Conservation (phyloP, 2,888 invertebrate genomes). For the Rotaria socialis region DNA sequence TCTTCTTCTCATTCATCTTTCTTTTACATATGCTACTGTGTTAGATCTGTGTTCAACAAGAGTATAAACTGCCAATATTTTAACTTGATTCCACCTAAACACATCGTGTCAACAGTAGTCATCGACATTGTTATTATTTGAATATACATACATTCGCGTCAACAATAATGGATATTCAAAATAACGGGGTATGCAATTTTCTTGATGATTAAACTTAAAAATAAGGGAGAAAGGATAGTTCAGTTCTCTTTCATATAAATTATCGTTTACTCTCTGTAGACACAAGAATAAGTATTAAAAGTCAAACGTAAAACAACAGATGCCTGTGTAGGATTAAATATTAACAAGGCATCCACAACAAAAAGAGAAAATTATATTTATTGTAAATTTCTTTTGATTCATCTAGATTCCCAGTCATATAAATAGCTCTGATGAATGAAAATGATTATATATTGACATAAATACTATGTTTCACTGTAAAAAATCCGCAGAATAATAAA, state of each 20-base stretch:
- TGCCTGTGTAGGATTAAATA: not conserved
- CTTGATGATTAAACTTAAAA: not conserved
- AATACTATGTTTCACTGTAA: not conserved
- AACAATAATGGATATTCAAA: constrained; percentile 4
- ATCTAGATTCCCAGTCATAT: too few relatives aligned
- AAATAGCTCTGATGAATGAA: not conserved
- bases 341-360: not conserved
- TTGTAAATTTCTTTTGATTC: too few relatives aligned
- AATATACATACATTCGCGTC: not conserved
- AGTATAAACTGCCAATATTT: not conserved
- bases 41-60: not conserved
- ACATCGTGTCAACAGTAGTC: not conserved
- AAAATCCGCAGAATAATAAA: too few relatives aligned
- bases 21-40: not conserved
- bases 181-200: constrained; percentile 32
- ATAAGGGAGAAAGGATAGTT: not conserved
- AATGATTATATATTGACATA: not conserved
- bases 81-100: not conserved
- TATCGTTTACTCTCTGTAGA: not conserved
- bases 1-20: not conserved
- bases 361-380: too few relatives aligned
- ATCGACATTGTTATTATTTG: not conserved
- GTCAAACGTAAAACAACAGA: not conserved
- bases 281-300: not conserved
- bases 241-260: not conserved